These are phyloP conservation scores for Myotis brandtii DNA, from an alignment of 2,113 vertebrate genomes.

Conservation along the genomic window DNA sequence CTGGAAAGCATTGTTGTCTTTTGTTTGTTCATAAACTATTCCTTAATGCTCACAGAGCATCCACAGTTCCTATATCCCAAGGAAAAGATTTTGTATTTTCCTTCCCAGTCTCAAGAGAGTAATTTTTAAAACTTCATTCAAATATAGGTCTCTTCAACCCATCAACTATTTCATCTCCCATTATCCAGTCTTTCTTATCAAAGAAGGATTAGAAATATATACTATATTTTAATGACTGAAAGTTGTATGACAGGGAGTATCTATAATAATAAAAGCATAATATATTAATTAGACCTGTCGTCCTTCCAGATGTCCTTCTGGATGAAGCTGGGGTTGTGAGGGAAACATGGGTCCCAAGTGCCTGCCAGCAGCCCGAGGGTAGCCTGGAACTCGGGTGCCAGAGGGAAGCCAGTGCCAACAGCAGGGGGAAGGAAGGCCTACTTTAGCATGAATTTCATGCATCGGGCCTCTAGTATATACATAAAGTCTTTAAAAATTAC, in stretches of 20 bases:
- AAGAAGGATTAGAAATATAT: not conserved
- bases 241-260: not conserved
- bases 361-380: too few relatives aligned
- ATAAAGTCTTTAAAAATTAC: not conserved
- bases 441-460: too few relatives aligned
- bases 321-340: too few relatives aligned
- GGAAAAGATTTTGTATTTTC: not conserved
- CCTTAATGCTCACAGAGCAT: not conserved
- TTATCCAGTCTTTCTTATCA: not conserved
- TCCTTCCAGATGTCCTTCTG: too few relatives aligned
- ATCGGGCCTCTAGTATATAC: not conserved
- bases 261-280: not conserved
- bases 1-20: not conserved
- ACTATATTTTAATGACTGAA: not conserved
- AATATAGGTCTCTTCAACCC: not conserved
- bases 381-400: too few relatives aligned
- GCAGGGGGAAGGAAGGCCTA: too few relatives aligned
- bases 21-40: constrained; percentile 17
- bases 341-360: too few relatives aligned
- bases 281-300: too few relatives aligned
- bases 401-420: too few relatives aligned
- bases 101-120: not conserved
- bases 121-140: not conserved
- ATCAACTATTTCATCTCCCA: not conserved
- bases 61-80: not conserved